Evolutionary conservation across 2,113 vertebrate species (phyloP), one percentile per base, ranked within the genome.

Genomic region (Lamprotornis superbus): DNA sequence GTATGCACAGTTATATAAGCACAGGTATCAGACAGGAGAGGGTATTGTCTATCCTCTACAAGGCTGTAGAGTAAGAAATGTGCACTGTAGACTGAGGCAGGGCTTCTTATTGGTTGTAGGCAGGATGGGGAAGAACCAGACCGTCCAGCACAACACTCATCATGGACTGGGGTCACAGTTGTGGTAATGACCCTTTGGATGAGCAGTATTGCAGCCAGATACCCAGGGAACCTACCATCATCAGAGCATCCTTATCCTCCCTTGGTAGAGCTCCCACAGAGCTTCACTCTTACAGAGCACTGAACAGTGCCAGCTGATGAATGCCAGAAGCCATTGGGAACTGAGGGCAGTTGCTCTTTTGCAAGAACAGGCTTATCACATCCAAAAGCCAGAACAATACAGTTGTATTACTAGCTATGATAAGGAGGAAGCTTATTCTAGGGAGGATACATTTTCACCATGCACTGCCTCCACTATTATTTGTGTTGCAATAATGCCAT

Each of bases 161-260:
- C 23, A n/a, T 0, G 0, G 14, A 9, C 27, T 27, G 37, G 25
- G 14, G 9, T 60, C 49, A 42, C 67, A 52, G 12, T 0, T 46
- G 25, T 64, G 40, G 9, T 7, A 67, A 30, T 24, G 49, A 49
- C 27, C 17, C 19, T 64, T 35, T 63, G 78, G 49, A 37, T 31
- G 35, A 76, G 57, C 37, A 73, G 25, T 18, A 57, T 33, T 8
- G 1, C 31, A 80, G 30, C 9, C 63, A 49, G 21, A 35, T 19
- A 27, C 40, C 55, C 30, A 9, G 16, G 25, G 37, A 10, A 2
- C 27, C 30, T 44, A 33, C 50, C 18, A 24, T 5, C 3, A 1
- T 17, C 63, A 80, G 33, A 81, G 60, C 42, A 57, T 35, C 76
- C 44, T 86, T 71, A 35, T 40, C 30, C 18, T 94, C 55, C 21